Percentiles rank a stretch among this genome's conserved stretches.
These are phyloP conservation scores for Bacillus rossius DNA, from an alignment of 1,140 invertebrate species.

Conservation along the genomic window DNA sequence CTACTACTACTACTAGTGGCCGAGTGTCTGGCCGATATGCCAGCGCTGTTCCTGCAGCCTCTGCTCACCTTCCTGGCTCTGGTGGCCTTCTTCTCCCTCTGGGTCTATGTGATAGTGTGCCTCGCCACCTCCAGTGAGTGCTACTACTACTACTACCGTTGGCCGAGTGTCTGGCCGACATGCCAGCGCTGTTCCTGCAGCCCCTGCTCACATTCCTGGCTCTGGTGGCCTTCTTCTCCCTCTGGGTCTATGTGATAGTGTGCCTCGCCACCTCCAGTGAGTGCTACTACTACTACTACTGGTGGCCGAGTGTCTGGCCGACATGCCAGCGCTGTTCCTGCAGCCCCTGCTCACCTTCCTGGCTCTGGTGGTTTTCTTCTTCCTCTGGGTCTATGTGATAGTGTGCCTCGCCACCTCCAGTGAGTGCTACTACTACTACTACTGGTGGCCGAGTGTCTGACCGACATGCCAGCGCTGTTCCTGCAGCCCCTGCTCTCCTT, in stretches of 20 bases:
- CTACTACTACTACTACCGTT: too few species aligned
- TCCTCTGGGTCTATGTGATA: slow-evolving; percentile 80
- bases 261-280: slow-evolving; percentile 65
- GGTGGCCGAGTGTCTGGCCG: too few species aligned
- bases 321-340: slow-evolving; percentile 78
- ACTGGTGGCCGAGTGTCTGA: too few species aligned
- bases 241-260: slow-evolving; percentile 77
- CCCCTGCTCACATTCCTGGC: slow-evolving; percentile 80
- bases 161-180: too few species aligned
- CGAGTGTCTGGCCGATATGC: too few species aligned
- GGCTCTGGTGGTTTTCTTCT: slow-evolving; percentile 69
- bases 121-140: slow-evolving; percentile 64
- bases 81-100: slow-evolving; percentile 74
- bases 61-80: slow-evolving; percentile 77
- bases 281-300: too few species aligned
- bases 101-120: slow-evolving; percentile 71
- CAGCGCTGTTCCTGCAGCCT: slow-evolving; percentile 82
- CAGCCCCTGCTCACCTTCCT: slow-evolving; percentile 85
- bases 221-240: slow-evolving; percentile 71
- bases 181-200: slow-evolving; percentile 83
- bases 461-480: slow-evolving; percentile 76
- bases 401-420: slow-evolving; percentile 62
- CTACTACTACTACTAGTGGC: too few species aligned
- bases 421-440: too few species aligned
- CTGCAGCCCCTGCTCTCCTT: slow-evolving; percentile 86